Evolutionary conservation across 1,140 invertebrate species (phyloP).

Genomic region (Eupeodes corollae): DNA sequence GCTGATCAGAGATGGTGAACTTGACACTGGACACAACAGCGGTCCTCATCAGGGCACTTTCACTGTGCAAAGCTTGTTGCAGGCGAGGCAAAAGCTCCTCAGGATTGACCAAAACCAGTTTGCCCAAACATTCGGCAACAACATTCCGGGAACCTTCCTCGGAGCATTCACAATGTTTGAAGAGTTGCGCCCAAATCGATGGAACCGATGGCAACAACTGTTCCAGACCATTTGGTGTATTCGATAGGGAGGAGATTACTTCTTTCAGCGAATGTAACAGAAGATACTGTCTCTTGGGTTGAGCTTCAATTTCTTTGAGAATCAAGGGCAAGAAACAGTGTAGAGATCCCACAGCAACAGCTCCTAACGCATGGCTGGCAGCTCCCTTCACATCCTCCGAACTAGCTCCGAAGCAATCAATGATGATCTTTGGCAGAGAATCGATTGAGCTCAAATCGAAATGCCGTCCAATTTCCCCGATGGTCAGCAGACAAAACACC

Average conservation of each 20-base stretch:
- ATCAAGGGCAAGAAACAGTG: constrained; percentile 90
- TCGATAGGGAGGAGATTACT: constrained; percentile 81
- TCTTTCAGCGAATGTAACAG: constrained; percentile 95
- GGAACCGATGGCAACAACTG: constrained; percentile 76
- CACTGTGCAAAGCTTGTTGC: constrained; percentile 62
- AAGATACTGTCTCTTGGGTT: constrained; percentile 91
- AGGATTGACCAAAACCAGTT: constrained; percentile 92
- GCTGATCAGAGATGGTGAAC: constrained; percentile 96
- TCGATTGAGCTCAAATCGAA: constrained; percentile 74
- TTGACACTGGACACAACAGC: constrained; percentile 98
- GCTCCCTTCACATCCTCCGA: constrained; percentile 90
- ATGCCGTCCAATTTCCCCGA: constrained; percentile 92
- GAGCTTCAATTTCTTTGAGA: constrained; percentile 82
- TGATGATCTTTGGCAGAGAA: constrained; percentile 60
- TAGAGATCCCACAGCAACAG: constrained; percentile 89
- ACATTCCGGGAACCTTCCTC: constrained; percentile 98
- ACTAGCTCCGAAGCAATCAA: constrained; percentile 62
- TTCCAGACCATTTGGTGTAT: constrained; percentile 61
- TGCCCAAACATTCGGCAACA: constrained; percentile 95
- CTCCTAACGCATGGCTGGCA: constrained; percentile 91
- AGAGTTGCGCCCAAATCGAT: constrained; percentile 78
- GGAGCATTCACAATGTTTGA: constrained; percentile 86
- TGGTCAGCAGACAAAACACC: constrained; percentile 83
- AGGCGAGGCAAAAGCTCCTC: constrained; percentile 64
- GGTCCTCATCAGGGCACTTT: constrained; percentile 79